Percentiles rank a stretch among this genome's conserved stretches.
Evolutionary conservation across 2,797 vertebrate genomes (phyloP).

Genomic region (Liasis olivaceus): DNA sequence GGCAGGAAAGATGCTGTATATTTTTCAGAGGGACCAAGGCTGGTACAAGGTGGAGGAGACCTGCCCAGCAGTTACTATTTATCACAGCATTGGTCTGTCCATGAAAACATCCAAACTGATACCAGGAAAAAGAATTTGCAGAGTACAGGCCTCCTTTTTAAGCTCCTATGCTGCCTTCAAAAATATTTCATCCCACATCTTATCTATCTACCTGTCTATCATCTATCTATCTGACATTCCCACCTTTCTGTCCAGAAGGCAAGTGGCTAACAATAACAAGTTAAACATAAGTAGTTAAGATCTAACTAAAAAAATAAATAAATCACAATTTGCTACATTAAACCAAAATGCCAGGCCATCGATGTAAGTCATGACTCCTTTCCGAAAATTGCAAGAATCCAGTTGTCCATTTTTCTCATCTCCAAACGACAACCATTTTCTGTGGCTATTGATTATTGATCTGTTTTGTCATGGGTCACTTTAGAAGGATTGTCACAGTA

Average conservation of each 20-base stretch:
- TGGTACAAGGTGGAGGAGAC: neutral
- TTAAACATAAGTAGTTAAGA: neutral
- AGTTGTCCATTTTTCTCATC: neutral
- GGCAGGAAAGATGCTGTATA: neutral
- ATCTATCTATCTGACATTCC: neutral
- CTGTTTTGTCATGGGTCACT: neutral
- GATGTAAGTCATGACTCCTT: neutral
- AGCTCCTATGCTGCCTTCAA: neutral
- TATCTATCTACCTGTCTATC: too few species aligned
- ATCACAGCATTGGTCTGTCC: neutral
- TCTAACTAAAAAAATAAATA: neutral
- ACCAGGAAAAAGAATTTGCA: neutral
- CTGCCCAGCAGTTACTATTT: neutral
- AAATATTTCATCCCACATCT: neutral
- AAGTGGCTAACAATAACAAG: neutral
- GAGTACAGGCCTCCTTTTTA: neutral
- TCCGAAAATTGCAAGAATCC: neutral
- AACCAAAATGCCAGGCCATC: neutral
- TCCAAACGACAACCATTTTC: neutral
- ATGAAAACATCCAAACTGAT: neutral
- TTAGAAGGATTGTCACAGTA: neutral
- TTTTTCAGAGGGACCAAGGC: neutral
- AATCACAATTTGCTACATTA: neutral
- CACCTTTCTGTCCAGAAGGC: neutral
- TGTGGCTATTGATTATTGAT: neutral